Base-by-base conservation (phyloP, 2,113 vertebrate species). In the Scomber colias region DNA sequence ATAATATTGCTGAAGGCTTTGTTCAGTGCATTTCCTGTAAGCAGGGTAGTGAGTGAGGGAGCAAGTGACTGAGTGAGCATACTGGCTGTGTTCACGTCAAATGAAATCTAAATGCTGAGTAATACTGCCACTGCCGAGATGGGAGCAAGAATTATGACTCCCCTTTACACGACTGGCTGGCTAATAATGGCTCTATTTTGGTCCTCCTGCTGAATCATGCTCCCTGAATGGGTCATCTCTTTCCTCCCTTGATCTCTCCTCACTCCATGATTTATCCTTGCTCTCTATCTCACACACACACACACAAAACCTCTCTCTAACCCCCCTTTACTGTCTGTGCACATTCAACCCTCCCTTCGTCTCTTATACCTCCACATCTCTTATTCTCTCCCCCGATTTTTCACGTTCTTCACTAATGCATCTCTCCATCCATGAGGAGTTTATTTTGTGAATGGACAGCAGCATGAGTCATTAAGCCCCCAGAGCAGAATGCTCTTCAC, bases 141-240 rank as follows among this genome's bases (percentile, higher is more conserved):
- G 71, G 55, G 63, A 78, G 75, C 76, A 30, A 78, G 83, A 90
- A 60, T 92, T 87, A 92, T 91, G 82, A 75, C 72, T 83, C 84
- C 78, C 82, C 74, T 74, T 77, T 90, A 83, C 84, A 74, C 50
- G 45, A 90, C 89, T 87, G 83, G 79, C 87, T 79, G 78, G 83
- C 71, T 88, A 87, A 90, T 92, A 92, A 89, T 85, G 76, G 75
- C 86, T 91, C 91, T 94, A 91, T 94, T 94, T 92, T 89, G 76
- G 87, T 91, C 81, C 67, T 84, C 48, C 74, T 91, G 90, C 92
- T 93, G 92, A 93, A 84, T 93, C 89, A 89, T 89, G 85, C 73
- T 71, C 79, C 86, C 77, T 85, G 77, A 89, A 84, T 74, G 59
- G 82, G 79, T 85, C 87, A 82, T 90, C 70, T 82, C 81, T 66